Percentiles rank a stretch among this genome's conserved stretches.
Conservation (phyloP, 2,888 invertebrate genomes). For the Himalopsyche japonica region DNA sequence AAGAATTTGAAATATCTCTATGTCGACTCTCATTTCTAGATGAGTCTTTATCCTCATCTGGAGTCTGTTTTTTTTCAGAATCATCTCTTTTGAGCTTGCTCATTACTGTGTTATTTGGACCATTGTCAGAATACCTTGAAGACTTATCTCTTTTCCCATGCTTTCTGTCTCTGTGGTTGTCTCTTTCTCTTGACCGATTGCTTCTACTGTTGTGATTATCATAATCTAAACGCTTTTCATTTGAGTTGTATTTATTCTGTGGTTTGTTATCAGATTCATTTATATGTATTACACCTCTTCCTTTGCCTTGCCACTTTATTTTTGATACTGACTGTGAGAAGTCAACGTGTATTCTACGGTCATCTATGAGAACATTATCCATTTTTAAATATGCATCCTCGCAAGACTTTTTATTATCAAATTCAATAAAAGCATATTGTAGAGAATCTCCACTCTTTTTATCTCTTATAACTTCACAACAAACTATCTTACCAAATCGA, state of each 20-base stretch:
- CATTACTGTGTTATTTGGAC: neutral
- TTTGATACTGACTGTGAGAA: constrained; percentile 99
- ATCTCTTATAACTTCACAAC: constrained; percentile 96
- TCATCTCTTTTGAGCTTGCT: constrained; percentile 22
- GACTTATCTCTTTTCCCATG: constrained; percentile 30
- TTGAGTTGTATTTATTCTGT: constrained; percentile 31
- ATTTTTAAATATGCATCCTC: constrained; percentile 99
- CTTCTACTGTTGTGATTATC: constrained; percentile 37
- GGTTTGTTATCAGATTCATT: constrained; percentile 43
- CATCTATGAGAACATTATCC: constrained; percentile 99
- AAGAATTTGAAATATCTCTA: constrained; percentile 11
- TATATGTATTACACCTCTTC: constrained; percentile 71
- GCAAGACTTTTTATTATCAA: constrained; percentile 87
- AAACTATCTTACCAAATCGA: constrained; percentile 90
- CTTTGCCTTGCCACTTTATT: constrained; percentile 88
- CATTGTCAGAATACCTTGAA: constrained; percentile 15
- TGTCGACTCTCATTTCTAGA: constrained; percentile 3
- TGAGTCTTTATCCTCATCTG: constrained; percentile 3
- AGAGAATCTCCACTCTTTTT: constrained; percentile 90
- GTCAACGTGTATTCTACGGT: constrained; percentile 97
- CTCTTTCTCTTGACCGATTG: constrained; percentile 20
- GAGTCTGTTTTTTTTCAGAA: constrained; percentile 25
- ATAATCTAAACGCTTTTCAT: constrained; percentile 16
- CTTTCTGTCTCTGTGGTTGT: constrained; percentile 31
- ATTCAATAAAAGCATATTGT: constrained; percentile 99